Base-by-base conservation (phyloP, 2,113 vertebrate genomes). In the Eclectus roratus region DNA sequence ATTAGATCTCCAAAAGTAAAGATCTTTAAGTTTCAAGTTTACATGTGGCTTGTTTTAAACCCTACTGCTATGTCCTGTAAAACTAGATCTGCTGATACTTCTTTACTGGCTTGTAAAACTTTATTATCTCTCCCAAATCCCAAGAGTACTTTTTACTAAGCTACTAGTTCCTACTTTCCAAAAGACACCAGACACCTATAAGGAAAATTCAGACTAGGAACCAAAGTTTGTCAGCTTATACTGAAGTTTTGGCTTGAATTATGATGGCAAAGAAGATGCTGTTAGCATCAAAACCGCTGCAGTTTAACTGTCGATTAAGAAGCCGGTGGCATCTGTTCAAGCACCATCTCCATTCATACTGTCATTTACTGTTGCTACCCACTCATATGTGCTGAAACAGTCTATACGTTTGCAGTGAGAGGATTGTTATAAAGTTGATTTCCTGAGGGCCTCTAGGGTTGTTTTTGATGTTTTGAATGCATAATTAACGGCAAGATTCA, bases 71-170 rank as follows among this genome's bases (percentile, higher is more conserved):
- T 16, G 82, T 49, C 25, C 63, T 65, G 13, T 81, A 92, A 94
- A 94, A 89, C n/a, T 68, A 46, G 80, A 56, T 39, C 63, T 89
- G 61, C 52, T 56, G 21, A 89, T 93, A 60, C 31, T 89, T 84
- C 35, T 81, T 94, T 93, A 91, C 58, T 87, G 81, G 27, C 70
- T 89, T 87, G 29, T 91, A 76, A 94, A 97, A 79, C 29, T 81
- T 87, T 29, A 71, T 70, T 11, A 41, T 55, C 47, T 92, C 56
- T 85, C 56, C 28, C 46, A 92, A 94, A 89, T 49, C 28, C 13
- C 41, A 61, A 41, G 21, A 84, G 11, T 9, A 6, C 50, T 80
- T 27, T 86, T 94, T 78, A 44, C 55, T 81, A 76, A 88, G 33
- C 24, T 89, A 41, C 44, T 49, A 68, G 15, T 69, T 95, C 46